Base-by-base conservation (phyloP, 1,140 invertebrate species). In the Hycleus phaleratus region DNA sequence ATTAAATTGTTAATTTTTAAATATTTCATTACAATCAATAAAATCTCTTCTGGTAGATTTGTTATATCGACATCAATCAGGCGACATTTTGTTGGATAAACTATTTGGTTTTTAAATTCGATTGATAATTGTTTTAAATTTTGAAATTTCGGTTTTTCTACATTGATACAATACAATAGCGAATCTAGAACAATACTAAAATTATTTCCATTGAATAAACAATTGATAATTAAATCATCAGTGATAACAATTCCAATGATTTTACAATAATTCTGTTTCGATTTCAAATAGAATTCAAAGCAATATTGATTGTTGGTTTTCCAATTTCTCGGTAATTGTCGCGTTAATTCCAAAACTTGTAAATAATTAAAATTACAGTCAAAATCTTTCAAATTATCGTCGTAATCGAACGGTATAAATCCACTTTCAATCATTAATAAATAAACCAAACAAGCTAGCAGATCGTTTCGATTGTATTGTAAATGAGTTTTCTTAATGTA, bases 391-490 rank as follows among this genome's bases (percentile, higher is more conserved):
- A 18, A 18, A 18, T 42, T 10, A n/a, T 42, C 40, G 10, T 42
- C 5, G 10, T 42, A 42, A 42, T 42, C 40, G 11, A 0, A 10
- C 10, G 40, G 40, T 8, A 70, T 58, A 58, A 70, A 72, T 8
- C 72, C 71, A 56, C 25, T 51, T 61, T 73, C 71, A 11, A 71
- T 24, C 68, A 71, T 72, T 12, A 73, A 46, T 43, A 72, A 60
- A 46, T 68, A 69, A 32, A 71, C 52, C 10, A 72, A 60, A 7
- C 65, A 60, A 1, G 66, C 64, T n/a, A 72, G 47, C 32, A 71
- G 56, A 42, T 73, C 69, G 43, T 52, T 58, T 62, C 45, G 61
- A 42, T 62, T 59, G 9, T 61, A 40, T 7, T 2, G 46, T 8
- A 3, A 56, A 18, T 24, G 43, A 32, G 18, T 44, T 56, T 55